Evolutionary conservation across 2,113 vertebrate species (phyloP), one percentile per base, ranked within the genome.

Genomic region (Motacilla alba): DNA sequence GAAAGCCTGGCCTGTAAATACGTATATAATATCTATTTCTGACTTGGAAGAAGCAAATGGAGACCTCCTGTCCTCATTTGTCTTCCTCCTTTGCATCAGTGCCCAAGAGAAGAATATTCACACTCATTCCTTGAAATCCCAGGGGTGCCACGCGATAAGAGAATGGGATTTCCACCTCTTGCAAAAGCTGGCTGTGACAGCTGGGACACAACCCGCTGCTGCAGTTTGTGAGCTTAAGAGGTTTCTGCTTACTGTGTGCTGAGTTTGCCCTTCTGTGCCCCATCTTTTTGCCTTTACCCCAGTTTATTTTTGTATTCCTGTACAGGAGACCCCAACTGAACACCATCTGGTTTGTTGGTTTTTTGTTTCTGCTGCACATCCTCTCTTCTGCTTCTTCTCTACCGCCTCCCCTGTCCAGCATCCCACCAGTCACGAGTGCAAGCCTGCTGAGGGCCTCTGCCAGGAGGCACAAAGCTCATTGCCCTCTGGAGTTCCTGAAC

Each of bases 31-130:
- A 50, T 15, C 15, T 43, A 83, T 74, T 43, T 39, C 30, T 41
- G 59, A 52, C 31, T 31, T 87, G 55, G 69, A 87, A 93, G 60
- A 89, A 89, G 53, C 58, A 93, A 93, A 73, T 58, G 50, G 37
- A 87, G 78, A 85, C 58, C 58, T 81, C n/a, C 16, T 87, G 49
- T 91, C 84, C 53, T 93, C 58, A 79, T 92, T 90, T 93, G 75
- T 89, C 89, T 91, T 91, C 55, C 27, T 91, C 47, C 53, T 91
- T 87, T 68, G 31, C 35, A 41, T 85, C 59, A 64, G 37, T 87
- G 78, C 50, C 9, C 23, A 66, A 47, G 70, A 94, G 60, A 91
- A 84, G 74, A 53, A 49, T 73, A 66, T 84, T 84, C 37, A 37
- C 8, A 9, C 52, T 90, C 9, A 2, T 62, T 86, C 53, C 76